Conservation (phyloP, 2,113 vertebrate genomes). For the Dicerorhinus sumatrensis region DNA sequence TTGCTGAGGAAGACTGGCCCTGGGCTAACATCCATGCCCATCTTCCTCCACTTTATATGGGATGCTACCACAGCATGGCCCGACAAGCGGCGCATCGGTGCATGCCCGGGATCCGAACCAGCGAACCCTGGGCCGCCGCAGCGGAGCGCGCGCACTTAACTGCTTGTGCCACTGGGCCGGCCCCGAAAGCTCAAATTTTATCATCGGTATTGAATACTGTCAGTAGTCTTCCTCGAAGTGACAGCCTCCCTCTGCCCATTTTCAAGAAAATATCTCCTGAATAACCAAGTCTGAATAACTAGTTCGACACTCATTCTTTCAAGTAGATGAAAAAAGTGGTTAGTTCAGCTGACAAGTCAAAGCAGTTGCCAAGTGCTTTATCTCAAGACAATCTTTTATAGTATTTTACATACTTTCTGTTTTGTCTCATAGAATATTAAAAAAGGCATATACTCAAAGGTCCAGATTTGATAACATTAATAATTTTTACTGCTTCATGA, state of each 20-base stretch:
- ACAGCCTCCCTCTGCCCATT: background rate
- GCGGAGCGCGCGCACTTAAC: too few species aligned
- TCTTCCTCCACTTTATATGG: too few species aligned
- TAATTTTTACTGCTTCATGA: background rate
- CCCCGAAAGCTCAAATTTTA: conserved; percentile 20
- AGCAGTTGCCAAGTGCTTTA: conserved; percentile 33
- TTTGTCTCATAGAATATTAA: background rate
- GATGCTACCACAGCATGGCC: too few species aligned
- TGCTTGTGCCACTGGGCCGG: too few species aligned
- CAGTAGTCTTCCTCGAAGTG: background rate
- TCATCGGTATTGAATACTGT: background rate
- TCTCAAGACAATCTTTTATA: background rate
- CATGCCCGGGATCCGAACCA: too few species aligned
- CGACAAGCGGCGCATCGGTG: too few species aligned
- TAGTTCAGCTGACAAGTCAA: background rate
- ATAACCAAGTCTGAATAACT: background rate
- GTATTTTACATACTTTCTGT: background rate
- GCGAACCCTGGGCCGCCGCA: too few species aligned
- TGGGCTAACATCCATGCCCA: too few species aligned
- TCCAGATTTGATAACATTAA: background rate
- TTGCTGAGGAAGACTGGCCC: too few species aligned
- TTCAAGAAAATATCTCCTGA: conserved; percentile 10
- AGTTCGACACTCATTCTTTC: conserved; percentile 22
- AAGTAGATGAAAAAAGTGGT: background rate
- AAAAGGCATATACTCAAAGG: background rate